These are phyloP conservation scores for Pseudococcus viburni DNA, from an alignment of 2,888 invertebrate species.

Conservation along the genomic window DNA sequence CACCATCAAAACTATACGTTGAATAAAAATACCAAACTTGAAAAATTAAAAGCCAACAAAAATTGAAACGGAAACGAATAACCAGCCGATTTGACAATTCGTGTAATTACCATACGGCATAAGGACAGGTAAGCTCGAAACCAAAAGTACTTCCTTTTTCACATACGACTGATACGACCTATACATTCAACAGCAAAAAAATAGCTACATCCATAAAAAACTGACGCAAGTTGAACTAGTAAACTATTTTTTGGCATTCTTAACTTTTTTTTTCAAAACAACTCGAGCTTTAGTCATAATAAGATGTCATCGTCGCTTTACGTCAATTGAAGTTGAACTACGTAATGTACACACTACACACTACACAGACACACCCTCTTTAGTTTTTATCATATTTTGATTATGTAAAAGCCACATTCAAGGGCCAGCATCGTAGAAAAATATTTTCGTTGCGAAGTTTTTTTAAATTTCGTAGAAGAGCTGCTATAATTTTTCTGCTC, in stretches of 20 bases:
- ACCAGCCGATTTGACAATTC: background rate
- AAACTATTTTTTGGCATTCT: background rate
- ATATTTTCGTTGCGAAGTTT: too few species aligned
- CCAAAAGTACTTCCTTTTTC: background rate
- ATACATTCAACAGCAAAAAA: background rate
- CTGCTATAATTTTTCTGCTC: too few species aligned
- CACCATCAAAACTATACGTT: background rate
- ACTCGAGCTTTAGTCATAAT: background rate
- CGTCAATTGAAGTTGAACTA: background rate
- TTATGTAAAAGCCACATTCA: background rate
- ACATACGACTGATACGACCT: background rate
- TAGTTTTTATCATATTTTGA: background rate
- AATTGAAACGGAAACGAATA: background rate
- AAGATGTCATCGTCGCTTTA: background rate
- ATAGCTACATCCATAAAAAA: background rate
- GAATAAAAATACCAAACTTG: background rate
- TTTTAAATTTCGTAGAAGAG: too few species aligned
- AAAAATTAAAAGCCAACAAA: background rate
- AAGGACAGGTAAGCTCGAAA: background rate
- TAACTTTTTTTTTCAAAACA: slow-evolving; percentile 6
- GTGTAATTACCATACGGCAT: background rate
- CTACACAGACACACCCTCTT: too few species aligned
- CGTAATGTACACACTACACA: too few species aligned
- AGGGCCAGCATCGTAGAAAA: too few species aligned
- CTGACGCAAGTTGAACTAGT: background rate